phyloP scores from a whole-genome alignment of 2,888 invertebrate genomes.

The Suillia variegata region DNA sequence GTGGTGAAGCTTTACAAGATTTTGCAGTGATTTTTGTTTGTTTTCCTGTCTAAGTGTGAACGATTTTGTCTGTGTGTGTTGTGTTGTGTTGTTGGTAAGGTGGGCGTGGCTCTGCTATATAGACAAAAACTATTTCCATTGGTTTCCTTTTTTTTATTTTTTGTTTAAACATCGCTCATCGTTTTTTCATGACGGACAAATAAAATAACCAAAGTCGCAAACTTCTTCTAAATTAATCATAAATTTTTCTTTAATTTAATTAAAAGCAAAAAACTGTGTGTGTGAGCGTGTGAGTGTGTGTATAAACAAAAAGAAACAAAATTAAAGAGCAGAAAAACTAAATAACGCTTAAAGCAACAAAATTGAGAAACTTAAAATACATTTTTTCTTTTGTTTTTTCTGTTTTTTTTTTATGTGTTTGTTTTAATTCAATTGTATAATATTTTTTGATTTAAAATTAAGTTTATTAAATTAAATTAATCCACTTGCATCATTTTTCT shows the following conservation, averaged over 20 bases:
- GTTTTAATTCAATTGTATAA: background rate
- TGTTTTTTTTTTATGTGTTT: background rate
- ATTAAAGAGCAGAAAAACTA: slow-evolving; percentile 37
- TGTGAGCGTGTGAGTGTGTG: background rate
- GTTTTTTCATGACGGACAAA: too few species aligned
- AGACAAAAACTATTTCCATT: too few species aligned
- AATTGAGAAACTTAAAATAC: slow-evolving; percentile 5
- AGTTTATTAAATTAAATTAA: slow-evolving; percentile 29
- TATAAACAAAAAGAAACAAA: slow-evolving; percentile 7
- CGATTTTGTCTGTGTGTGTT: too few species aligned
- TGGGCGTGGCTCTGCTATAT: too few species aligned
- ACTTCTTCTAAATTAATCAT: too few species aligned
- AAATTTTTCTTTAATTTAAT: background rate
- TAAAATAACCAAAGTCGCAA: too few species aligned
- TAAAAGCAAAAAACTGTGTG: slow-evolving; percentile 1
- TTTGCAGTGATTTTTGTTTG: too few species aligned
- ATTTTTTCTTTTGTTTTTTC: background rate
- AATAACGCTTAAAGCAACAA: slow-evolving; percentile 53
- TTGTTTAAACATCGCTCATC: too few species aligned
- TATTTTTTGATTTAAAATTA: background rate
- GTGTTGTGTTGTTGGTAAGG: too few species aligned
- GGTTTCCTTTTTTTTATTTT: too few species aligned
- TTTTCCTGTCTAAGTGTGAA: too few species aligned
- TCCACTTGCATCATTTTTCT: slow-evolving; percentile 25
- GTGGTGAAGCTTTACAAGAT: too few species aligned